These are phyloP conservation scores for Pungitius pungitius DNA, from an alignment of 2,113 vertebrate species.

Conservation along the genomic window DNA sequence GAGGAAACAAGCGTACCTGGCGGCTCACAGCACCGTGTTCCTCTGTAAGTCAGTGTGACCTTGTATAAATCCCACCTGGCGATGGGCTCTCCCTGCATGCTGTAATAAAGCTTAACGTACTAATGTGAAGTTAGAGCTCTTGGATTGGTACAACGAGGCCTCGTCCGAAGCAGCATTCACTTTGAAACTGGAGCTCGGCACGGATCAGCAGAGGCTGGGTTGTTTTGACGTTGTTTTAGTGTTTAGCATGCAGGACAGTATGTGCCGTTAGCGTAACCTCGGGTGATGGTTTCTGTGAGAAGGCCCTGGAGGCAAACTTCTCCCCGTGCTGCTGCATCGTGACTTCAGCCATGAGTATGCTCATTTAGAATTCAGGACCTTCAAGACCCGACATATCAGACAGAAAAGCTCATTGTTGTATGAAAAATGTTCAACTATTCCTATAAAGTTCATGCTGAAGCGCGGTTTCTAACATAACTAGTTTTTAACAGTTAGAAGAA, in stretches of 20 bases:
- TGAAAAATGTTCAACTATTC: too few relatives aligned
- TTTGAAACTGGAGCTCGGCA: neutral
- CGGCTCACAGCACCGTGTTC: slow-evolving; percentile 2
- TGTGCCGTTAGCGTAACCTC: neutral
- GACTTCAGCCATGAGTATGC: too few relatives aligned
- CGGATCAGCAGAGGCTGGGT: too few relatives aligned
- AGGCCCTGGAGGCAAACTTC: too few relatives aligned
- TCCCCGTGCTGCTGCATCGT: too few relatives aligned
- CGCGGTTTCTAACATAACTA: too few relatives aligned
- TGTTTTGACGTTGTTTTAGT: neutral
- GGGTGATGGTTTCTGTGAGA: too few relatives aligned
- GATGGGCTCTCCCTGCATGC: neutral
- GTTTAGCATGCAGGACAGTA: neutral
- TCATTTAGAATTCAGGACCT: too few relatives aligned
- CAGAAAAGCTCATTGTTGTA: too few relatives aligned
- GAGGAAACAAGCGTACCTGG: neutral
- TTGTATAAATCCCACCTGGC: slow-evolving; percentile 2
- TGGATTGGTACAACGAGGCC: neutral
- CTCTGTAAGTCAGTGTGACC: neutral
- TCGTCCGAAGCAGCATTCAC: neutral
- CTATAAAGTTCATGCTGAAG: too few relatives aligned
- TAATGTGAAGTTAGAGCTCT: neutral
- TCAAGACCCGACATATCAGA: too few relatives aligned
- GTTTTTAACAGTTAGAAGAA: too few relatives aligned
- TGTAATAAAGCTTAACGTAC: neutral